Percentiles rank a stretch among this genome's conserved stretches.
These are phyloP conservation scores for Hemaris fuciformis DNA, from an alignment of 2,888 invertebrate genomes.

Conservation along the genomic window DNA sequence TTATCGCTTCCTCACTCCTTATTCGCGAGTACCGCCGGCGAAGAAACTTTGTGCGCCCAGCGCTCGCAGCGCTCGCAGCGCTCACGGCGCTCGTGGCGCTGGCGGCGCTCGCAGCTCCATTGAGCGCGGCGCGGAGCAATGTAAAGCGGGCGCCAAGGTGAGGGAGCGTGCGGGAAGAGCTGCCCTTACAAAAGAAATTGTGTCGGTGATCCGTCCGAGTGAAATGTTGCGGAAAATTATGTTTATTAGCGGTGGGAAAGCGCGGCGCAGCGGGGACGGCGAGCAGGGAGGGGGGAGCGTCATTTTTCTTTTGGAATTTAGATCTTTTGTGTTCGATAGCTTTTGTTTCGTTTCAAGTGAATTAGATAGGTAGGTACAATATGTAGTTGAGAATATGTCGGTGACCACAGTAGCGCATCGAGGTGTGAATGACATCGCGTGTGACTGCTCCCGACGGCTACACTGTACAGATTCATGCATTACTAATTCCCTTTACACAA, in stretches of 20 bases:
- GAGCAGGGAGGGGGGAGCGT: background rate
- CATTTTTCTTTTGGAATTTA: background rate
- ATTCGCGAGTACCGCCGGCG: background rate
- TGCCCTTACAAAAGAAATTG: background rate
- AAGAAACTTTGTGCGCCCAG: background rate
- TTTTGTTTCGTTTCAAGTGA: background rate
- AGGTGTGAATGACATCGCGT: too few species aligned
- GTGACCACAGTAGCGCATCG: too few species aligned
- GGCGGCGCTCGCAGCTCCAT: background rate
- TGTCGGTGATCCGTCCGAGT: conserved; percentile 6
- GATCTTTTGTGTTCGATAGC: background rate
- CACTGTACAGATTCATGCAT: too few species aligned
- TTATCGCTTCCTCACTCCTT: conserved; percentile 12
- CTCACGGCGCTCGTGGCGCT: background rate
- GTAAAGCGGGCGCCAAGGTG: background rate
- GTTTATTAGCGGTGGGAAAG: conserved; percentile 4
- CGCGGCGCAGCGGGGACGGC: background rate
- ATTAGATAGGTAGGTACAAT: background rate
- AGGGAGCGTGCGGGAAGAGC: background rate
- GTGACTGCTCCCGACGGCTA: too few species aligned
- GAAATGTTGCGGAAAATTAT: conserved; percentile 10
- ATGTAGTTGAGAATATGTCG: background rate
- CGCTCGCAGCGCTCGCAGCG: background rate
- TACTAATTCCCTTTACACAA: too few species aligned
- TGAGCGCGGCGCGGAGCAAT: background rate